A percentile compares a stretch with the other conserved stretches of the same genome.
These are phyloP conservation scores for Mizuhopecten yessoensis DNA, from an alignment of 1,140 invertebrate species.

Conservation along the genomic window DNA sequence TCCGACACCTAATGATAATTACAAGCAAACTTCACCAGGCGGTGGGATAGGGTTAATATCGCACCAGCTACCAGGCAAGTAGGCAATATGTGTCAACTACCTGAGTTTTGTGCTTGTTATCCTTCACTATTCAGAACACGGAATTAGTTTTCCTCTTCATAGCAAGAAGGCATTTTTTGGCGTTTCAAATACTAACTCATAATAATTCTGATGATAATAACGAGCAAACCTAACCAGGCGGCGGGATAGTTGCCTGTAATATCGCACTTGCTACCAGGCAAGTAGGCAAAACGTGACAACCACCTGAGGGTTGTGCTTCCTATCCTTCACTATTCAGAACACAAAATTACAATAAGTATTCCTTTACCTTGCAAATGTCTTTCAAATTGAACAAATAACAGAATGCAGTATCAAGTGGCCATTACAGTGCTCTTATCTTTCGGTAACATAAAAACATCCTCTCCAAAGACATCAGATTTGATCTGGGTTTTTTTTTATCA, in stretches of 20 bases:
- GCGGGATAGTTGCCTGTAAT: neutral
- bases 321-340: no score
- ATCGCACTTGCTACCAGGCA: conserved; percentile 1
- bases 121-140: neutral
- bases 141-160: neutral
- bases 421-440: no score
- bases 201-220: neutral
- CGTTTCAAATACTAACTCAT: no score
- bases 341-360: no score
- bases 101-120: conserved; percentile 17
- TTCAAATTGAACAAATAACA: no score
- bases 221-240: no score
- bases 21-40: neutral
- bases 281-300: neutral
- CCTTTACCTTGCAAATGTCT: no score
- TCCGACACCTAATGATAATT: no score
- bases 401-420: no score
- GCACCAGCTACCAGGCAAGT: conserved; percentile 14
- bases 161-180: neutral
- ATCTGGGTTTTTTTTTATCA: no score
- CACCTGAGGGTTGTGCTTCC: neutral
- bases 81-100: conserved; percentile 14
- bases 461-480: no score
- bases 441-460: no score
- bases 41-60: conserved; percentile 19